phyloP scores from a whole-genome alignment of 2,797 vertebrate genomes.

The Scolopax rusticola region DNA sequence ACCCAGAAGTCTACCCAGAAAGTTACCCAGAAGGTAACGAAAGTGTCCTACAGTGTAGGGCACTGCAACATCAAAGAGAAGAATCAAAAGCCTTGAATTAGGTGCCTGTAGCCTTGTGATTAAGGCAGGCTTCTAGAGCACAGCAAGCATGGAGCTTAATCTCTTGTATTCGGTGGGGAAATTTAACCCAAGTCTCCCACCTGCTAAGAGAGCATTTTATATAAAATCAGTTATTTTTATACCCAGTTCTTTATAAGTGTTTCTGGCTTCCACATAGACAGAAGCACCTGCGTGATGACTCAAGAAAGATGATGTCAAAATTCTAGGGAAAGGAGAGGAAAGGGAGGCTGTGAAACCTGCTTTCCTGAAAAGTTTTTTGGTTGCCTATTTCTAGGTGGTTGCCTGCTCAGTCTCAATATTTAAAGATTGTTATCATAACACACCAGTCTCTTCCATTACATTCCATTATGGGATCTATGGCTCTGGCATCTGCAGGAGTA shows the following conservation, averaged over 20 bases:
- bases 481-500: neutral
- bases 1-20: too few species aligned
- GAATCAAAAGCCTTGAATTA: neutral
- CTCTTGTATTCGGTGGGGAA: neutral
- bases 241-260: neutral
- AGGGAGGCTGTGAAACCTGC: neutral
- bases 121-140: conserved; percentile 5
- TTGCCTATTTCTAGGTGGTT: neutral
- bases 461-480: neutral
- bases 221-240: neutral
- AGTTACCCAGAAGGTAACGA: too few species aligned
- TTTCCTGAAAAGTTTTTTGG: neutral
- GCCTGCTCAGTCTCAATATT: neutral
- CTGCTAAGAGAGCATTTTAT: neutral
- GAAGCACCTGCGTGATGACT: neutral
- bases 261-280: neutral
- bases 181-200: neutral
- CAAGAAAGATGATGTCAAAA: neutral
- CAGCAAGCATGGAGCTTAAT: neutral
- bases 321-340: neutral
- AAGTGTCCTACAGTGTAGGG: neutral
- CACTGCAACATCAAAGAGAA: neutral
- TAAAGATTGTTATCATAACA: neutral
- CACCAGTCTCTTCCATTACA: neutral
- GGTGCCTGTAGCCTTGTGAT: neutral